Conservation (phyloP, 2,888 invertebrate genomes). For the Lasioglossum zephyrum region DNA sequence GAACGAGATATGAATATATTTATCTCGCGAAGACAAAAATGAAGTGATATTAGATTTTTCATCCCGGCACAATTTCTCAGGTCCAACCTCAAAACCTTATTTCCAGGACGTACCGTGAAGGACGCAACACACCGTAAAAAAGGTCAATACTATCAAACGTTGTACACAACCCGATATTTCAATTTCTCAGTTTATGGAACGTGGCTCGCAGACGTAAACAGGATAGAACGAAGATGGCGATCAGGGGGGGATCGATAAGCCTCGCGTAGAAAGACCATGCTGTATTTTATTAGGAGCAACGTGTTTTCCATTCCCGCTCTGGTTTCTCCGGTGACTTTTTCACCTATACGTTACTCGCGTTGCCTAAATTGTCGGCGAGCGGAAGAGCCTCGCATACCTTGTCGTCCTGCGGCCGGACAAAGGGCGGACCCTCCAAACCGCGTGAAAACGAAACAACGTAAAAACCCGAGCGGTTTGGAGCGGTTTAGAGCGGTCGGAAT, state of each 20-base stretch:
- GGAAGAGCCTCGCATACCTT: not conserved
- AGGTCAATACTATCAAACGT: not conserved
- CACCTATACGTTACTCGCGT: not conserved
- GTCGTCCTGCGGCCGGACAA: not conserved
- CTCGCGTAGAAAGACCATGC: not conserved
- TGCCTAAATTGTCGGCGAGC: not conserved
- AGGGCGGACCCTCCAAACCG: not conserved
- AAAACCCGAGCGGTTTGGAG: not conserved
- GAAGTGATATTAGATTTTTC: too few relatives aligned
- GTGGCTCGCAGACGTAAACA: not conserved
- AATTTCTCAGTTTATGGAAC: not conserved
- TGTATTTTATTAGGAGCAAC: not conserved
- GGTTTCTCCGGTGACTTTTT: not conserved
- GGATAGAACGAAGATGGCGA: not conserved
- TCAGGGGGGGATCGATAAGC: not conserved
- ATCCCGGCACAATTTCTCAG: too few relatives aligned
- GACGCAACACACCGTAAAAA: not conserved
- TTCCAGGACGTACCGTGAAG: not conserved
- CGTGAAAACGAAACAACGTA: not conserved
- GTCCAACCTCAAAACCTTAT: not conserved
- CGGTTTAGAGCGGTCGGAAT: not conserved
- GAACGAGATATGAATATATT: not conserved
- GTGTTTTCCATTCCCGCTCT: not conserved
- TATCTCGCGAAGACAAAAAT: not conserved
- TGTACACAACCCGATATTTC: not conserved